Conservation (phyloP, 2,113 vertebrate species). For the Sinocyclocheilus maitianheensis region DNA sequence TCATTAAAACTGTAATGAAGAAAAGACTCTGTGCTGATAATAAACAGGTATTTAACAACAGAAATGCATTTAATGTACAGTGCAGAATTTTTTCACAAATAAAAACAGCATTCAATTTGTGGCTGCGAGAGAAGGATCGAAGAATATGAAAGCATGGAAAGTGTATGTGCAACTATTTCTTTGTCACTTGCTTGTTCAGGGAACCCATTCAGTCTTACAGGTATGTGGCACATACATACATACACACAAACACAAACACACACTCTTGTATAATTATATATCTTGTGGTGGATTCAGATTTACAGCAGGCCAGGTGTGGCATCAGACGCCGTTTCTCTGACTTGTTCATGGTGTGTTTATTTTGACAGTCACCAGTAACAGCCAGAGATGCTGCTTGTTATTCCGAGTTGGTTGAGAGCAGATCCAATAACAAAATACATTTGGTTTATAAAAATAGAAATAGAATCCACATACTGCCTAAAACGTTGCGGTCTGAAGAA, state of each 20-base stretch:
- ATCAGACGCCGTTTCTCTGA: constrained; percentile 65
- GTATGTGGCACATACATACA: background rate
- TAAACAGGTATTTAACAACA: background rate
- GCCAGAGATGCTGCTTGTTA: constrained; percentile 60
- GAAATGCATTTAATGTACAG: too few relatives aligned
- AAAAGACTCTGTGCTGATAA: background rate
- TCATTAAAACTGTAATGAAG: background rate
- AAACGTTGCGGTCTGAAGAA: constrained; percentile 63
- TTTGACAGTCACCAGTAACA: constrained; percentile 74
- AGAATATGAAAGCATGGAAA: background rate
- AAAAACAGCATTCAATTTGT: background rate
- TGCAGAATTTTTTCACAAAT: background rate
- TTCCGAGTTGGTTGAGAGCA: constrained; percentile 41
- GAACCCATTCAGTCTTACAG: background rate
- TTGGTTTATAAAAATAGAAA: constrained; percentile 68
- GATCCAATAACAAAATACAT: constrained; percentile 66
- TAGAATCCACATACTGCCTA: constrained; percentile 67
- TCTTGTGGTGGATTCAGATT: constrained; percentile 71
- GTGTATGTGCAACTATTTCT: background rate
- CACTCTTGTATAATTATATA: constrained; percentile 53
- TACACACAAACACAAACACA: background rate
- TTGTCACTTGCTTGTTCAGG: background rate
- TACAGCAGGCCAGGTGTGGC: constrained; percentile 70
- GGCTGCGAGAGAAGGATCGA: background rate
- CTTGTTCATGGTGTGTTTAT: constrained; percentile 74